Percentiles rank a stretch among this genome's conserved stretches.
Evolutionary conservation across 1,140 invertebrate genomes (phyloP).

Genomic region (Cheumatopsyche charites): DNA sequence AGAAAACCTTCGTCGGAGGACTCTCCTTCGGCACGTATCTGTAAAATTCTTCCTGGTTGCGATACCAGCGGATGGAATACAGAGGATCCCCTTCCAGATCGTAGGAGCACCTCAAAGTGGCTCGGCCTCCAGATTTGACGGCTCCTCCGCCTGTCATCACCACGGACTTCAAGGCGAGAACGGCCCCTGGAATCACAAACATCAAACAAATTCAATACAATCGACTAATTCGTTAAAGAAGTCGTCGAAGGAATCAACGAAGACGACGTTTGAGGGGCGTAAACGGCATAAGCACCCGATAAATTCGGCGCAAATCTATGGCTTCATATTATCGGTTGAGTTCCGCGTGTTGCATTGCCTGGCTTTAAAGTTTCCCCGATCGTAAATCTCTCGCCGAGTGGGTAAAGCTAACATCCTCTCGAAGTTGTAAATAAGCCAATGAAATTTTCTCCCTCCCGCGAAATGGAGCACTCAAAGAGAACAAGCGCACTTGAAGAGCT

Average conservation of each 20-base stretch:
- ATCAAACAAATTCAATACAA: not conserved
- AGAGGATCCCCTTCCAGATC: conserved; percentile 76
- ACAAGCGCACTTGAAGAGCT: conserved; percentile 23
- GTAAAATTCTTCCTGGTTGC: conserved; percentile 79
- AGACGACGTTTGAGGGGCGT: no score
- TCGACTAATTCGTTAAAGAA: not conserved
- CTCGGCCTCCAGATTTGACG: conserved; percentile 68
- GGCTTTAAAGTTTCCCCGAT: conserved; percentile 31
- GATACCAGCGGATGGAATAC: conserved; percentile 86
- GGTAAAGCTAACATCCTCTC: conserved; percentile 20
- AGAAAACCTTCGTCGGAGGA: conserved; percentile 76
- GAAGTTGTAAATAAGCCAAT: conserved; percentile 27
- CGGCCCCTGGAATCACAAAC: conserved; percentile 23
- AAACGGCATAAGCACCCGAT: not conserved
- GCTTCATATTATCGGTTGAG: conserved; percentile 19
- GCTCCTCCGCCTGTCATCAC: conserved; percentile 50
- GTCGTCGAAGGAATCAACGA: not conserved
- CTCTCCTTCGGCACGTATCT: conserved; percentile 76
- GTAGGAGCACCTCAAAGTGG: conserved; percentile 74
- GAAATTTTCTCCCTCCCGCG: conserved; percentile 27
- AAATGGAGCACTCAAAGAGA: conserved; percentile 23
- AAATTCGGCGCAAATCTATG: conserved; percentile 16
- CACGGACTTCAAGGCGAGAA: conserved; percentile 25
- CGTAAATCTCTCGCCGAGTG: conserved; percentile 20
- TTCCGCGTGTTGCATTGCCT: not conserved